Conservation (phyloP, 2,113 vertebrate genomes). For the Hemicordylus capensis region DNA sequence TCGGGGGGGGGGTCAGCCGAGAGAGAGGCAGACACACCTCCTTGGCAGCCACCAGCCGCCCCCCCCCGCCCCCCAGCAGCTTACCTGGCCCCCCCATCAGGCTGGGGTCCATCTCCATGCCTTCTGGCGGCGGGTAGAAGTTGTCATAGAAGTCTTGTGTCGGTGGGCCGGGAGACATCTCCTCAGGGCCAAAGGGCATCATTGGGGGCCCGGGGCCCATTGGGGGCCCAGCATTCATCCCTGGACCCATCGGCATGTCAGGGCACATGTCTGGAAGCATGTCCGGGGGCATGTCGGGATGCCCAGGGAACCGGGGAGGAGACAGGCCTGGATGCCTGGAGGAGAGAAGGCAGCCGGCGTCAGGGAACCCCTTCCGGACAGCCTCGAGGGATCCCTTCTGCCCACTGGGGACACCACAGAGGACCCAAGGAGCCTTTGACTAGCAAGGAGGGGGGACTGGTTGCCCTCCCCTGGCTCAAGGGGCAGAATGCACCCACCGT, state of each 20-base stretch:
- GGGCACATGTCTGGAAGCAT: constrained; percentile 81
- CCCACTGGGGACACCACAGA: neutral
- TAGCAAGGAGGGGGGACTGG: neutral
- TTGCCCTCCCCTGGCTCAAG: no score
- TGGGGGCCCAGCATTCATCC: constrained; percentile 72
- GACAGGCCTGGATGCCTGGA: constrained; percentile 69
- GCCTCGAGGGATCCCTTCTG: neutral
- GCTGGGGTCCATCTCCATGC: constrained; percentile 78
- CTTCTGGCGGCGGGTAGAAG: constrained; percentile 88
- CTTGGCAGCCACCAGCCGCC: fast-evolving
- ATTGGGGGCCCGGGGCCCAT: constrained; percentile 76
- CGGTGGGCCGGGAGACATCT: constrained; percentile 81
- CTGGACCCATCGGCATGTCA: constrained; percentile 77
- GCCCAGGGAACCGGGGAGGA: constrained; percentile 81
- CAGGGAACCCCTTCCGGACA: neutral
- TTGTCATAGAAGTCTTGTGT: constrained; percentile 86
- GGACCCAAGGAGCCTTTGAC: neutral
- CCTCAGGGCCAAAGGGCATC: constrained; percentile 85
- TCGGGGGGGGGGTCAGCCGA: no score
- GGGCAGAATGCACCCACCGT: no score
- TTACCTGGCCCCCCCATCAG: constrained; percentile 71
- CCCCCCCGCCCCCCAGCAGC: fast-evolving
- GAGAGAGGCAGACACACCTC: fast-evolving
- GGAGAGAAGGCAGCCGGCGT: neutral
- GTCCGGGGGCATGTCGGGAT: constrained; percentile 79